Conservation (phyloP, 2,888 invertebrate species). For the Lagria hirta region DNA sequence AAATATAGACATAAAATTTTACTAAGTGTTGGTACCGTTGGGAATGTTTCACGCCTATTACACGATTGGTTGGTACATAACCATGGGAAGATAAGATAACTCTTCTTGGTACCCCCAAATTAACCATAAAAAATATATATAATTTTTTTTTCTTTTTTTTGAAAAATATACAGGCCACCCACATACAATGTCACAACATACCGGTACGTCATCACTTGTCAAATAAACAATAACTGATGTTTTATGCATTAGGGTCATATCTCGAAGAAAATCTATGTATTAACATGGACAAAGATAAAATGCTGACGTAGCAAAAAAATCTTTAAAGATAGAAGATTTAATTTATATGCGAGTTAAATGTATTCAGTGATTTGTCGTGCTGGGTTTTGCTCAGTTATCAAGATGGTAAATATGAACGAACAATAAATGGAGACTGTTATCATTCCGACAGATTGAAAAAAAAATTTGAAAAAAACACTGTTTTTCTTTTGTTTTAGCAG, state of each 20-base stretch:
- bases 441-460: no score
- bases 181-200: conserved; percentile 35
- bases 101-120: no score
- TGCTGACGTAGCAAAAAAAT: conserved; percentile 3
- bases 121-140: no score
- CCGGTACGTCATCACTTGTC: conserved; percentile 49
- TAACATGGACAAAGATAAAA: conserved; percentile 5
- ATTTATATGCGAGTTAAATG: conserved; percentile 43
- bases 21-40: no score
- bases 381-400: conserved; percentile 41
- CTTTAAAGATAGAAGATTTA: conserved; percentile 30
- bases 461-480: no score
- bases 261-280: conserved; percentile 44
- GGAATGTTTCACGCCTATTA: no score
- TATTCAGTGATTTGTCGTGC: conserved; percentile 48
- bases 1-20: no score
- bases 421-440: conserved; percentile 28
- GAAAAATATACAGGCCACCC: conserved; percentile 22
- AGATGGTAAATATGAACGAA: conserved; percentile 21
- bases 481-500: no score
- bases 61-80: no score
- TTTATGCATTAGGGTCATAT: conserved; percentile 46
- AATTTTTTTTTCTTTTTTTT: no score
- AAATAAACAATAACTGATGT: conserved; percentile 47
- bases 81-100: no score